A percentile compares a stretch with the other conserved stretches of the same genome.
phyloP scores from a whole-genome alignment of 2,888 invertebrate genomes.

The Electrophaes corylata region DNA sequence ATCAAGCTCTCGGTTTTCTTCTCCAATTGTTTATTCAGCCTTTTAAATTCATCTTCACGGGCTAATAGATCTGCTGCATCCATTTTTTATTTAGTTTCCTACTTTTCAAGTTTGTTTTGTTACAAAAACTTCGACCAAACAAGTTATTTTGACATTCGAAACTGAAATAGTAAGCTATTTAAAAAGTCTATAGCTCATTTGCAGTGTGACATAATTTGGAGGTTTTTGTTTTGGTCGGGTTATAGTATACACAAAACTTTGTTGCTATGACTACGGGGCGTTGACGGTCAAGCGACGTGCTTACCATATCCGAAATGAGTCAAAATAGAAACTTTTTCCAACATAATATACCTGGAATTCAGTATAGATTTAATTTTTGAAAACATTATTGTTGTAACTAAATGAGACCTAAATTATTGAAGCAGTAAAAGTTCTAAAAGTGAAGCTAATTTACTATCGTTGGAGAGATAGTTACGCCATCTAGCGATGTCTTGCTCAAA shows the following conservation, averaged over 20 bases:
- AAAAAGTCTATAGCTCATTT: not conserved
- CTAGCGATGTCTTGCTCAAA: slow-evolving; percentile 45
- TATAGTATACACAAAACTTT: slow-evolving; percentile 44
- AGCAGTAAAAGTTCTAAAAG: not conserved
- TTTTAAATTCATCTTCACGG: slow-evolving; percentile 76
- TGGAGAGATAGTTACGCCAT: slow-evolving; percentile 61
- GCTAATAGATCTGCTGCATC: slow-evolving; percentile 70
- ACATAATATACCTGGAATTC: not conserved
- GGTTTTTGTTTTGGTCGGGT: slow-evolving; percentile 41
- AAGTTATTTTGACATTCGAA: not conserved
- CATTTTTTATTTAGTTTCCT: slow-evolving; percentile 51
- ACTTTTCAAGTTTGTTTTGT: not conserved
- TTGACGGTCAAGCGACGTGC: slow-evolving; percentile 25
- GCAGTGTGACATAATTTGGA: not conserved
- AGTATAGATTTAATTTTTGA: not conserved
- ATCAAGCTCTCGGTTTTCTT: slow-evolving; percentile 75
- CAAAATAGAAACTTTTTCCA: slow-evolving; percentile 20
- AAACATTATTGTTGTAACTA: not conserved
- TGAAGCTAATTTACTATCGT: slow-evolving; percentile 49
- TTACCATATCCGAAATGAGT: not conserved
- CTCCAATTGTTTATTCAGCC: slow-evolving; percentile 74
- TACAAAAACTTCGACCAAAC: slow-evolving; percentile 14
- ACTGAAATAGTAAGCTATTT: not conserved
- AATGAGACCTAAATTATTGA: not conserved
- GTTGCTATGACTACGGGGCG: slow-evolving; percentile 61